phyloP scores from a whole-genome alignment of 2,797 vertebrate species.

The Pampus argenteus region DNA sequence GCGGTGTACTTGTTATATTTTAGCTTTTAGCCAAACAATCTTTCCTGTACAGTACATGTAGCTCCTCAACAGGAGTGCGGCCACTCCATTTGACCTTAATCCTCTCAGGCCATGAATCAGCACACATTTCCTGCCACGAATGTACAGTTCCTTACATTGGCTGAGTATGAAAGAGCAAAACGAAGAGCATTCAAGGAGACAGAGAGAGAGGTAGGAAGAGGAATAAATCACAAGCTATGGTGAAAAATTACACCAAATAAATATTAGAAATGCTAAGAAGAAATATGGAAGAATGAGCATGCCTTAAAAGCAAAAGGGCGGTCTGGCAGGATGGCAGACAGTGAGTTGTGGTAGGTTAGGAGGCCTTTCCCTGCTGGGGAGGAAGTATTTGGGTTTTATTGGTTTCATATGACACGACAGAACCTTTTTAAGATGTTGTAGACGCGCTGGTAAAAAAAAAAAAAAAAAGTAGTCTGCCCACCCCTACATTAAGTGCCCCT shows the following conservation, averaged over 20 bases:
- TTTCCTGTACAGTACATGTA: neutral
- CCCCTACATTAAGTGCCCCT: slow-evolving; percentile 84
- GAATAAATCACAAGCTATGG: slow-evolving; percentile 34
- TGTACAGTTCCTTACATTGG: slow-evolving; percentile 27
- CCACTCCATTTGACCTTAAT: slow-evolving; percentile 47
- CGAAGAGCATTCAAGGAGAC: slow-evolving; percentile 3
- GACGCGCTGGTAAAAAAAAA: slow-evolving; percentile 86
- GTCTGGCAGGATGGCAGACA: slow-evolving; percentile 52
- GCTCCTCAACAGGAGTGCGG: slow-evolving; percentile 9
- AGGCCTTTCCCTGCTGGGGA: slow-evolving; percentile 69
- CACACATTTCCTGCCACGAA: slow-evolving; percentile 53
- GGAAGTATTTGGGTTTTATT: slow-evolving; percentile 87
- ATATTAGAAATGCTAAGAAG: slow-evolving; percentile 8
- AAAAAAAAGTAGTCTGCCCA: slow-evolving; percentile 82
- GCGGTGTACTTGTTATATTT: slow-evolving; percentile 15
- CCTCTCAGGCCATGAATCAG: slow-evolving; percentile 52
- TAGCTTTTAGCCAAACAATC: slow-evolving; percentile 16
- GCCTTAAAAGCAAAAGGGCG: slow-evolving; percentile 42
- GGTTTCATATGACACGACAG: slow-evolving; percentile 88
- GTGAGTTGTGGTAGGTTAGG: slow-evolving; percentile 66
- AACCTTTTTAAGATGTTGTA: slow-evolving; percentile 88
- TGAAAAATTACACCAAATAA: slow-evolving; percentile 30
- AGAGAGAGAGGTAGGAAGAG: slow-evolving; percentile 2
- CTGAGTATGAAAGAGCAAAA: neutral
- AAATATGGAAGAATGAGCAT: slow-evolving; percentile 36